phyloP scores from a whole-genome alignment of 2,888 invertebrate genomes.

The Tenthredo livida region DNA sequence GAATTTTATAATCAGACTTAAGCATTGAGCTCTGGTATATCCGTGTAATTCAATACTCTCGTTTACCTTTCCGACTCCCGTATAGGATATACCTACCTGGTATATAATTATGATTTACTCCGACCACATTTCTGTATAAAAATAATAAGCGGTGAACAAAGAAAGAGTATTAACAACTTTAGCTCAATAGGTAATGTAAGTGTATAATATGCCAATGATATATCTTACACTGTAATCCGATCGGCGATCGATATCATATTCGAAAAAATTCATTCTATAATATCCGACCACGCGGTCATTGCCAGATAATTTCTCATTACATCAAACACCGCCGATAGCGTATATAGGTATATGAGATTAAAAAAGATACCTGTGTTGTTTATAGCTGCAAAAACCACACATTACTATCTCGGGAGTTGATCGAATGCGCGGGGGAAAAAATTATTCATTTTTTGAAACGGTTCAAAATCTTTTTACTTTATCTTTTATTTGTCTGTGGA shows the following conservation, averaged over 20 bases:
- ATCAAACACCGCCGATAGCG: neutral
- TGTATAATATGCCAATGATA: neutral
- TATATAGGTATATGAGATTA: constrained; percentile 13
- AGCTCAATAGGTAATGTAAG: neutral
- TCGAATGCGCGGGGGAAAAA: neutral
- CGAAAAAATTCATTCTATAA: neutral
- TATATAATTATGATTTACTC: neutral
- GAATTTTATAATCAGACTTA: neutral
- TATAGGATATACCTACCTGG: neutral
- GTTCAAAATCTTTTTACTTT: too few relatives aligned
- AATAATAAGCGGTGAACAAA: neutral
- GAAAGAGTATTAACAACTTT: neutral
- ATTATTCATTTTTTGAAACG: neutral
- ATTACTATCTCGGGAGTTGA: neutral
- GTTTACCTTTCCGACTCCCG: neutral
- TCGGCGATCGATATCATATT: neutral
- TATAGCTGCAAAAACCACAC: neutral
- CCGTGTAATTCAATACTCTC: constrained; percentile 14
- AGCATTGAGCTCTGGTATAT: neutral
- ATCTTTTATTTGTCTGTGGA: too few relatives aligned
- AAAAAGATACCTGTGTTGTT: neutral
- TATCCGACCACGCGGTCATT: neutral
- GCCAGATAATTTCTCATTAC: neutral
- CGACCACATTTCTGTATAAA: neutral
- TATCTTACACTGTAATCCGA: neutral